phyloP scores from a whole-genome alignment of 1,140 invertebrate genomes.

The Melipona quadrifasciata region DNA sequence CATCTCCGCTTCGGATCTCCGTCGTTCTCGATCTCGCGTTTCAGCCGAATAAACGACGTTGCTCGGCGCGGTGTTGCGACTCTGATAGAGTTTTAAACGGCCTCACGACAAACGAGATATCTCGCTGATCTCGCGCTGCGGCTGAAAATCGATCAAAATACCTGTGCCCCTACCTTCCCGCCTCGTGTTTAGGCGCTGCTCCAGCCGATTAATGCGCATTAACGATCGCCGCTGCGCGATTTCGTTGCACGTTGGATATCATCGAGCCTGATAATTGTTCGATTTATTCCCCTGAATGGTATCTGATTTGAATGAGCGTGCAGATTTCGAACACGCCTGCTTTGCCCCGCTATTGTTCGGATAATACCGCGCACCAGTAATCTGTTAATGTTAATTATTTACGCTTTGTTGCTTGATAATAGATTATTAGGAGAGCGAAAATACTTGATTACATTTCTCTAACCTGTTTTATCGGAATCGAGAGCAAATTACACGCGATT shows the following conservation, averaged over 20 bases:
- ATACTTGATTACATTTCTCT: background rate
- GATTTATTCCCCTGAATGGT: conserved; percentile 22
- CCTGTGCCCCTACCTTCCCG: background rate
- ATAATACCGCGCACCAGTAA: background rate
- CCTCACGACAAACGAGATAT: conserved; percentile 55
- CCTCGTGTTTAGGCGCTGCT: background rate
- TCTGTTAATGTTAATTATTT: background rate
- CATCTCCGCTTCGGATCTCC: conserved; percentile 66
- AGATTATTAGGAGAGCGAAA: background rate
- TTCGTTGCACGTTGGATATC: background rate
- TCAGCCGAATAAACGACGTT: conserved; percentile 73
- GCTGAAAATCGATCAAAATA: conserved; percentile 28
- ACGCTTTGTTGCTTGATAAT: background rate
- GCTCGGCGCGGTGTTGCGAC: conserved; percentile 68
- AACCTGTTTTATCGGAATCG: background rate
- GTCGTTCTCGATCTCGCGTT: conserved; percentile 67
- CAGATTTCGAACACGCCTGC: background rate
- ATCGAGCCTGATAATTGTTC: conserved; percentile 1
- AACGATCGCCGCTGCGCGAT: background rate
- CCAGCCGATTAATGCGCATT: conserved; percentile 16
- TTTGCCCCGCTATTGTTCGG: background rate
- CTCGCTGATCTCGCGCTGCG: conserved; percentile 25
- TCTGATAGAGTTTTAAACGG: conserved; percentile 73
- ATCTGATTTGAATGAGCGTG: background rate
- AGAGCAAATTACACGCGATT: background rate